Evolutionary conservation across 2,888 invertebrate species (phyloP).

Genomic region (Endomychus coccineus): DNA sequence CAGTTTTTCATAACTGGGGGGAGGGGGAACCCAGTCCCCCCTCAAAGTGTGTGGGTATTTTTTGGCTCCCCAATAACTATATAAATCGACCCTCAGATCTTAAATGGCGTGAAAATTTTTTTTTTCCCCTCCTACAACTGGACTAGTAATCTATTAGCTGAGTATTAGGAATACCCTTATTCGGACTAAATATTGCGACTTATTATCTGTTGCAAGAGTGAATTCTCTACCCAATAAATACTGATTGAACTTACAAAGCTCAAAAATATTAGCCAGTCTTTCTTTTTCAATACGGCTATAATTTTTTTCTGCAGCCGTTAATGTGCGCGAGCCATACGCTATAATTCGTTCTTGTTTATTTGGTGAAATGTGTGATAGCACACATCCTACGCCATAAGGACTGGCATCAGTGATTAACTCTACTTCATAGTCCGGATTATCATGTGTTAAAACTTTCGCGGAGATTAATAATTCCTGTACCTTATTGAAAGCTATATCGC

Average conservation of each 20-base stretch:
- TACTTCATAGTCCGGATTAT: background rate
- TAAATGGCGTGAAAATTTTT: too few species aligned
- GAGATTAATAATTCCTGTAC: background rate
- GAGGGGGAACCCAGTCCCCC: too few species aligned
- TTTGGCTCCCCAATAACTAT: too few species aligned
- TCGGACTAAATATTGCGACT: too few species aligned
- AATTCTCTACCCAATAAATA: too few species aligned
- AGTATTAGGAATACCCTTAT: too few species aligned
- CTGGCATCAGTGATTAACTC: constrained; percentile 3
- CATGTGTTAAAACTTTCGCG: constrained; percentile 3
- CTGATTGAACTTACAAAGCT: background rate
- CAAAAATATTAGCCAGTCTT: constrained; percentile 2
- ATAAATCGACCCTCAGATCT: too few species aligned
- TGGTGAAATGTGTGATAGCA: constrained; percentile 1
- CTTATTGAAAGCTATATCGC: background rate
- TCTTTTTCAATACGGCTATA: constrained; percentile 1
- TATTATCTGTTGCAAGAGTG: too few species aligned
- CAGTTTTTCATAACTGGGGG: too few species aligned
- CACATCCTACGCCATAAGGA: background rate
- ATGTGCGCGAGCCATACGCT: constrained; percentile 2
- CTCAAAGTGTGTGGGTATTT: too few species aligned
- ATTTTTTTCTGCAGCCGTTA: constrained; percentile 1
- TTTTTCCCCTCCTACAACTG: too few species aligned
- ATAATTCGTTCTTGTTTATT: background rate
- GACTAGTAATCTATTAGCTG: too few species aligned